A percentile compares a stretch with the other conserved stretches of the same genome.
These are phyloP conservation scores for Epinephelus awoara DNA, from an alignment of 2,797 vertebrate species.

Conservation along the genomic window DNA sequence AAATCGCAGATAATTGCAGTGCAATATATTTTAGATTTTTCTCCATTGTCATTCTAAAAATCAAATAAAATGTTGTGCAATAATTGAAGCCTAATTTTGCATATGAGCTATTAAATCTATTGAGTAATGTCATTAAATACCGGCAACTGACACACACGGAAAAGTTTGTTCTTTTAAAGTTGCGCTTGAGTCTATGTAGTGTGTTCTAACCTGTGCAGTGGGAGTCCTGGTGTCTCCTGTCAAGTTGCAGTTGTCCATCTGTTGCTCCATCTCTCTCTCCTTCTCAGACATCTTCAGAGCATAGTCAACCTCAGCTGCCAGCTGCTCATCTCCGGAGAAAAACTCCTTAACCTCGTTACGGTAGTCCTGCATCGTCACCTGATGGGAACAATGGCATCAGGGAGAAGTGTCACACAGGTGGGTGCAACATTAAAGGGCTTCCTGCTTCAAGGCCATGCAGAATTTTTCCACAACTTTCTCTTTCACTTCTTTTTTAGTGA, in stretches of 20 bases:
- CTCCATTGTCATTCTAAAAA: too few species aligned
- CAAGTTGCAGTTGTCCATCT: conserved; percentile 65
- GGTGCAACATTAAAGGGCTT: background rate
- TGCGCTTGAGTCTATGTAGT: background rate
- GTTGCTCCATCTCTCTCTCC: conserved; percentile 81
- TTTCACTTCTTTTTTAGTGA: background rate
- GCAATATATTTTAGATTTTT: too few species aligned
- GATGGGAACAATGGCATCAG: background rate
- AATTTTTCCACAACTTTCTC: background rate
- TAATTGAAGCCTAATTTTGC: background rate
- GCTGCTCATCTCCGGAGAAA: conserved; percentile 92
- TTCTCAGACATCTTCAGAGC: conserved; percentile 91
- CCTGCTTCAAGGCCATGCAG: too few species aligned
- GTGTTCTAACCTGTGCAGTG: conserved; percentile 40
- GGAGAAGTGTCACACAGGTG: background rate
- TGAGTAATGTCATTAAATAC: background rate
- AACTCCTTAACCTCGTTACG: conserved; percentile 92
- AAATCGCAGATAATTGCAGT: too few species aligned
- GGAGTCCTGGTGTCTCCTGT: background rate
- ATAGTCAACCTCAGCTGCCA: conserved; percentile 94
- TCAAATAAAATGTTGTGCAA: too few species aligned
- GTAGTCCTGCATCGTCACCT: conserved; percentile 93
- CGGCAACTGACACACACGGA: too few species aligned
- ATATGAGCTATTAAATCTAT: background rate
- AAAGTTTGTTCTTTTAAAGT: too few species aligned